Evolutionary conservation across 1,140 invertebrate genomes (phyloP).

Genomic region (Aleiodes sp.): DNA sequence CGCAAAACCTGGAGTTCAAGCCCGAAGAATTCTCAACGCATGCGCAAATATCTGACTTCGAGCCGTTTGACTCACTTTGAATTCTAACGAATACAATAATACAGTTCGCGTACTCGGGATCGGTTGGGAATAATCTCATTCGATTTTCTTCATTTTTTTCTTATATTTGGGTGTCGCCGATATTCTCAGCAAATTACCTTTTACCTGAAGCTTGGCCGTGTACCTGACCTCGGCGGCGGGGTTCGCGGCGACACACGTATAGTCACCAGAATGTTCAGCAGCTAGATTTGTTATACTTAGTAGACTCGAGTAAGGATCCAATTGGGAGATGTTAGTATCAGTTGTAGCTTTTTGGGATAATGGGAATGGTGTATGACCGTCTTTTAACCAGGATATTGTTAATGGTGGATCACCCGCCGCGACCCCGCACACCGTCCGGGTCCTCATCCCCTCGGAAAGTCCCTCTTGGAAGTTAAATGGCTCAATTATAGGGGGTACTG

Average conservation of each 20-base stretch:
- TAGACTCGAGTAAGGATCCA: constrained; percentile 79
- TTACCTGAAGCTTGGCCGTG: constrained; percentile 82
- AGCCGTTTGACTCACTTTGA: too few relatives aligned
- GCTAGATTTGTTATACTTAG: constrained; percentile 81
- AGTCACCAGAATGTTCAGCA: constrained; percentile 80
- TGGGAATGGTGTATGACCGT: constrained; percentile 70
- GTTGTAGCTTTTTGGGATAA: constrained; percentile 70
- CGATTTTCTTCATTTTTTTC: constrained; percentile 13
- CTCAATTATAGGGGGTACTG: constrained; percentile 86
- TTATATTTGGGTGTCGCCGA: constrained; percentile 44
- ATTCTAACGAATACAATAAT: too few relatives aligned
- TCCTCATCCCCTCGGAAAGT: constrained; percentile 84
- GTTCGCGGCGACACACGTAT: constrained; percentile 84
- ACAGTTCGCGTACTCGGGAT: neutral
- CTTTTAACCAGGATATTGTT: constrained; percentile 81
- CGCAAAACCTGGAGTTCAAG: too few relatives aligned
- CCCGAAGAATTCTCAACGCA: neutral
- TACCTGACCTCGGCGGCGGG: constrained; percentile 81
- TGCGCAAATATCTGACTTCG: too few relatives aligned
- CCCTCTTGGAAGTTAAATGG: constrained; percentile 85
- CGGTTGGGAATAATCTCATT: neutral
- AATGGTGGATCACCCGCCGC: constrained; percentile 82
- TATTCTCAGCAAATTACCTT: constrained; percentile 75
- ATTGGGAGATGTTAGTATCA: constrained; percentile 74
- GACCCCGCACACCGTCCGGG: constrained; percentile 85